Base-by-base conservation (phyloP, 2,888 invertebrate genomes). In the Beris morrisii region DNA sequence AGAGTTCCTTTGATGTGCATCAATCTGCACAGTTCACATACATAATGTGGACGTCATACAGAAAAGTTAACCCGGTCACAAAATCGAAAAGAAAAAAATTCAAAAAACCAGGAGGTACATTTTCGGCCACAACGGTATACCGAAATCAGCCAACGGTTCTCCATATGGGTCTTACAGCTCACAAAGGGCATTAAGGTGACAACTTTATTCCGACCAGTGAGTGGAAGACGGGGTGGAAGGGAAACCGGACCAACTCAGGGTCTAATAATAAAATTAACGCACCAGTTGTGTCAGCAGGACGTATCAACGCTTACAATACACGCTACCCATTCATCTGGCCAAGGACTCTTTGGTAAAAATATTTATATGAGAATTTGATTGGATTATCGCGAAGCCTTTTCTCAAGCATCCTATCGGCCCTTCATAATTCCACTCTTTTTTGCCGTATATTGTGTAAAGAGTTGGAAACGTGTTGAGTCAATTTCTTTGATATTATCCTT, bases 221-320 rank as follows among this genome's bases (percentile, higher is more conserved):
- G 22, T 22, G 22, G 1, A 22, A 22, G 22, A 22, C 22, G 22
- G 22, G 22, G 22, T 22, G 22, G 3, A 22, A 45, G 54, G 43
- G 30, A 28, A 13, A 45, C 38, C 43, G 54, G 22, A 64, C 32
- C 44, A 3, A 22, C 46, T 44, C 31, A 22, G 57, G 63, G 64
- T 67, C 67, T 69, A 69, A 69, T 69, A 67, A 69, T 58, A 66
- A 69, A 69, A 69, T 69, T 69, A 69, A 69, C 67, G 67, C 69
- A 65, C 67, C 69, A 66, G 69, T 69, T 67, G 64, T 66, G 59
- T 54, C 67, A 67, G 69, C 69, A 69, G 69, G 69, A 66, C 54
- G 56, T 61, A 55, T 57, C 50, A 22, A 52, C 57, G 53, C 28
- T 22, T 50, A 22, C 28, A 43, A 44, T 28, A 45, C 22, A 22